Evolutionary conservation across 2,888 invertebrate genomes (phyloP).

Genomic region (Merodon equestris): DNA sequence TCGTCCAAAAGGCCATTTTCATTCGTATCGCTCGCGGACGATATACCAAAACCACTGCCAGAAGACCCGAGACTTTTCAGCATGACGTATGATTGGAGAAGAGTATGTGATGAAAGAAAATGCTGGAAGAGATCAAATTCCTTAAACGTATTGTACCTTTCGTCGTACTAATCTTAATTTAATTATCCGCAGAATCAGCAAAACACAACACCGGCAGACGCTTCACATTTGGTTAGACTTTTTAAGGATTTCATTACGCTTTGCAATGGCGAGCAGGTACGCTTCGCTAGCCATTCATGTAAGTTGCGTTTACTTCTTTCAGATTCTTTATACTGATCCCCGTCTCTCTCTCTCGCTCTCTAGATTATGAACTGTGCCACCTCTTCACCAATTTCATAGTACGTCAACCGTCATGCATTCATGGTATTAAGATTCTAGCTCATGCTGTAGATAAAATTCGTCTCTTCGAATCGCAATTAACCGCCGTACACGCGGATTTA

Average conservation of each 20-base stretch:
- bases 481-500: conserved; percentile 95
- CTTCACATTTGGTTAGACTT: conserved; percentile 82
- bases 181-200: conserved; percentile 71
- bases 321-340: neutral
- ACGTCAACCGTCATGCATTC: conserved; percentile 86
- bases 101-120: too few species aligned
- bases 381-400: conserved; percentile 88
- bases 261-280: conserved; percentile 94
- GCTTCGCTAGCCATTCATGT: conserved; percentile 92
- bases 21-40: too few species aligned
- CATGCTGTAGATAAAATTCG: conserved; percentile 94
- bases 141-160: neutral
- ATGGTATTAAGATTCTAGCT: conserved; percentile 90
- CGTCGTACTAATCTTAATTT: neutral
- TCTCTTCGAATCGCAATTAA: conserved; percentile 91
- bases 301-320: conserved; percentile 75
- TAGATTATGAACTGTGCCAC: conserved; percentile 95
- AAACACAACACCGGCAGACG: conserved; percentile 70
- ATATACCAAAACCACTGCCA: too few species aligned
- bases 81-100: too few species aligned
- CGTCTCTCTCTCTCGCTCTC: neutral
- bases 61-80: too few species aligned
- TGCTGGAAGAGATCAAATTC: too few species aligned
- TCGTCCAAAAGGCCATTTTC: too few species aligned
- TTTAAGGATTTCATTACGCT: conserved; percentile 92